Evolutionary conservation across 2,113 vertebrate genomes (phyloP).

Genomic region (Panthera uncia): DNA sequence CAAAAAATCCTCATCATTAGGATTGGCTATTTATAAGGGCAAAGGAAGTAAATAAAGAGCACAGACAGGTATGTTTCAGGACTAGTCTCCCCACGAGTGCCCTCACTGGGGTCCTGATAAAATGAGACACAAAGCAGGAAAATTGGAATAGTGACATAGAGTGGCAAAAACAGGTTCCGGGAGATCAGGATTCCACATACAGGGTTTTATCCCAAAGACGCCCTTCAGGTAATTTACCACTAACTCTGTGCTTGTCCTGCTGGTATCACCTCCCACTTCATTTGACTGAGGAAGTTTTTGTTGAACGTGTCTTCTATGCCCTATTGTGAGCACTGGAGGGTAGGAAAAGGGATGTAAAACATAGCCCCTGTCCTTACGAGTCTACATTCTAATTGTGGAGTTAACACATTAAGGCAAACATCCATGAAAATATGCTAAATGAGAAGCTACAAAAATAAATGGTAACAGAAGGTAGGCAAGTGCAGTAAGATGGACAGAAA

Average conservation of each 20-base stretch:
- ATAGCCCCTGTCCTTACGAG: neutral
- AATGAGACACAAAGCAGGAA: neutral
- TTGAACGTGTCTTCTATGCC: neutral
- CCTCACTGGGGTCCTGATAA: neutral
- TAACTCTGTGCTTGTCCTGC: neutral
- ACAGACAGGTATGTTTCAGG: neutral
- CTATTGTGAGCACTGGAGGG: neutral
- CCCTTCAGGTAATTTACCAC: neutral
- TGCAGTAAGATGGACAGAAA: neutral
- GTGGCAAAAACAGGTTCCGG: neutral
- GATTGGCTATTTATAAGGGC: neutral
- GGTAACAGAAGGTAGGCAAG: neutral
- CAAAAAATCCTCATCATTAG: neutral
- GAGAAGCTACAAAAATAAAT: neutral
- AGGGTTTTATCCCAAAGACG: neutral
- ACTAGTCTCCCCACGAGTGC: neutral
- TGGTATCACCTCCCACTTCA: neutral
- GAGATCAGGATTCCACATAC: neutral
- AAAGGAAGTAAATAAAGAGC: neutral
- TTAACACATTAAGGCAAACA: neutral
- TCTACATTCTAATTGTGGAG: neutral
- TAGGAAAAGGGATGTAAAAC: neutral
- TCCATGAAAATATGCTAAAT: neutral
- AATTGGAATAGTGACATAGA: neutral
- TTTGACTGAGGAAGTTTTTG: neutral